Evolutionary conservation across 1,140 invertebrate species (phyloP).

Genomic region (Trissolcus basalis): DNA sequence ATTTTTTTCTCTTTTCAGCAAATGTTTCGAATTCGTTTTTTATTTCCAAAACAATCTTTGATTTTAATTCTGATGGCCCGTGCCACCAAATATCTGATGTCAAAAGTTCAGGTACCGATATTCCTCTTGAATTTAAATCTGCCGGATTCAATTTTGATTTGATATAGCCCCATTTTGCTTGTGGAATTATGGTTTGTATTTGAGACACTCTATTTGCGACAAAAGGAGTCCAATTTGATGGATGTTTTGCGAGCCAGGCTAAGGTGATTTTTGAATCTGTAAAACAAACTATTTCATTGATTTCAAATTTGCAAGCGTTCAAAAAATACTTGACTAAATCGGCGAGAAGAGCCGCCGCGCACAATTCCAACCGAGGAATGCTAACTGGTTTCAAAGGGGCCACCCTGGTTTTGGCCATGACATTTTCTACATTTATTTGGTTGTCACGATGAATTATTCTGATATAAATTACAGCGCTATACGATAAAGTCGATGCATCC

Average conservation of each 20-base stretch:
- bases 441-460: not conserved
- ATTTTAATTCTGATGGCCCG: not conserved
- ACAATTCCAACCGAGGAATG: not conserved
- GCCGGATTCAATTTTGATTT: not conserved
- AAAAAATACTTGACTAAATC: not conserved
- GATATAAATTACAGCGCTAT: constrained; percentile 9
- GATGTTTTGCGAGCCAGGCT: not conserved
- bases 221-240: not conserved
- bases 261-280: not conserved
- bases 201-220: not conserved
- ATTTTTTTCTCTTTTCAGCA: not conserved
- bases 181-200: not conserved
- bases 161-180: not conserved
- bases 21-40: not conserved
- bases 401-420: not conserved
- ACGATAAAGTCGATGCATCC: constrained; percentile 10
- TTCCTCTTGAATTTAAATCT: not conserved
- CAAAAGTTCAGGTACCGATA: not conserved
- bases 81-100: not conserved
- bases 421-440: no score
- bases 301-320: not conserved
- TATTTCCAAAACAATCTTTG: not conserved
- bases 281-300: not conserved
- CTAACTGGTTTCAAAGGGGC: not conserved
- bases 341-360: not conserved